A percentile compares a stretch with the other conserved stretches of the same genome.
phyloP scores from a whole-genome alignment of 2,113 vertebrate genomes.

The Himantopus leucocephalus region DNA sequence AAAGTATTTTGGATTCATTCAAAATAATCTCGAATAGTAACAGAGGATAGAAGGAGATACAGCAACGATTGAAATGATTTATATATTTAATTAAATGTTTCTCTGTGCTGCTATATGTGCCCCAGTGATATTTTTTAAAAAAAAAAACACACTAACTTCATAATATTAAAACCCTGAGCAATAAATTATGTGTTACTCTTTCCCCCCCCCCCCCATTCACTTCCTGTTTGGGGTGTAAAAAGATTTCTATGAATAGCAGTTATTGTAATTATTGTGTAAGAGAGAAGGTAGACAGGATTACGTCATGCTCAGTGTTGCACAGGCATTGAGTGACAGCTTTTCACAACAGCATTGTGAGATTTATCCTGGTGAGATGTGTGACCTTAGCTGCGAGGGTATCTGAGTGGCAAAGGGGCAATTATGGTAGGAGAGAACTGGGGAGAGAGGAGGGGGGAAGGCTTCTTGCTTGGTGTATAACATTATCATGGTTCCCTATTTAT shows the following conservation, averaged over 20 bases:
- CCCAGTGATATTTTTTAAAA: not conserved
- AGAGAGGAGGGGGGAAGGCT: not conserved
- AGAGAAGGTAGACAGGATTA: not conserved
- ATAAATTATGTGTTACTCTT: not conserved
- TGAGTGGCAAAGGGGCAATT: not conserved
- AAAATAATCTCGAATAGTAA: not conserved
- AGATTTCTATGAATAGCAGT: not conserved
- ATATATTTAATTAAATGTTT: not conserved
- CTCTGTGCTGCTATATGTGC: not conserved
- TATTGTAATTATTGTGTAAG: not conserved
- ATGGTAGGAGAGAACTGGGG: not conserved
- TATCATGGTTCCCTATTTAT: not conserved
- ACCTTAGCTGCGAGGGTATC: not conserved
- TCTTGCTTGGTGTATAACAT: not conserved
- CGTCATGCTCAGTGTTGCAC: not conserved
- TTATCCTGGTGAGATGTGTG: not conserved
- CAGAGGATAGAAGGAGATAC: not conserved
- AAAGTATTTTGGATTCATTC: not conserved
- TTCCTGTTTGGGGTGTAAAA: not conserved
- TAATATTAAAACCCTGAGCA: not conserved
- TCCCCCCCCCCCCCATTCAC: not conserved
- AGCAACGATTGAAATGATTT: not conserved
- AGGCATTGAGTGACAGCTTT: not conserved
- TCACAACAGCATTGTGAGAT: not conserved
- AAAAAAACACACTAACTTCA: not conserved